Evolutionary conservation across 2,888 invertebrate genomes (phyloP).

Genomic region (Pegoplata infirma): DNA sequence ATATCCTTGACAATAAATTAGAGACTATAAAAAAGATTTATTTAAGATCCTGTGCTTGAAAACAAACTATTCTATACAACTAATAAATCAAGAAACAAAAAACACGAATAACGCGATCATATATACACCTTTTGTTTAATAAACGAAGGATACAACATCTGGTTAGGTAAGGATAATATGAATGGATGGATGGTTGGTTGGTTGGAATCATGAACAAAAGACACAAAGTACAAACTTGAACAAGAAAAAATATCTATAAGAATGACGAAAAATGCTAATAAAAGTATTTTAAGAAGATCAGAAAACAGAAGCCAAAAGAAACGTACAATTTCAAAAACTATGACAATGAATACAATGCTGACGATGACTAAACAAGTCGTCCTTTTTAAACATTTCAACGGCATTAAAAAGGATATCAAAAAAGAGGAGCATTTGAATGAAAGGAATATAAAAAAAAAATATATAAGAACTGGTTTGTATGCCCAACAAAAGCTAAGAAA

Average conservation of each 20-base stretch:
- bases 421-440: conserved; percentile 51
- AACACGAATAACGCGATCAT: conserved; percentile 42
- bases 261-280: neutral
- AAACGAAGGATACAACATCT: conserved; percentile 38
- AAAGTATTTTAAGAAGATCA: neutral
- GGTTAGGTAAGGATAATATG: conserved; percentile 39
- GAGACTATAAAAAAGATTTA: conserved; percentile 31
- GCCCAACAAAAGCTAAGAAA: conserved; percentile 4
- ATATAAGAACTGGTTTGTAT: conserved; percentile 45
- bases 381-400: neutral
- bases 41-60: conserved; percentile 12
- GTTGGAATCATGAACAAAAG: neutral
- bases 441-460: no score
- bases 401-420: conserved; percentile 49
- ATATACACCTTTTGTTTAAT: conserved; percentile 31
- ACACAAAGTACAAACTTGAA: neutral
- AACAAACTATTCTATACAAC: conserved; percentile 7
- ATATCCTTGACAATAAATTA: conserved; percentile 42
- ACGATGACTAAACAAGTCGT: conserved; percentile 48
- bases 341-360: conserved; percentile 37
- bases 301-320: conserved; percentile 34
- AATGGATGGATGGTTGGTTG: neutral
- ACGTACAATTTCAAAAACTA: conserved; percentile 26
- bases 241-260: neutral
- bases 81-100: conserved; percentile 54